These are phyloP conservation scores for Sebastes minor DNA, from an alignment of 2,797 vertebrate species.

Conservation along the genomic window DNA sequence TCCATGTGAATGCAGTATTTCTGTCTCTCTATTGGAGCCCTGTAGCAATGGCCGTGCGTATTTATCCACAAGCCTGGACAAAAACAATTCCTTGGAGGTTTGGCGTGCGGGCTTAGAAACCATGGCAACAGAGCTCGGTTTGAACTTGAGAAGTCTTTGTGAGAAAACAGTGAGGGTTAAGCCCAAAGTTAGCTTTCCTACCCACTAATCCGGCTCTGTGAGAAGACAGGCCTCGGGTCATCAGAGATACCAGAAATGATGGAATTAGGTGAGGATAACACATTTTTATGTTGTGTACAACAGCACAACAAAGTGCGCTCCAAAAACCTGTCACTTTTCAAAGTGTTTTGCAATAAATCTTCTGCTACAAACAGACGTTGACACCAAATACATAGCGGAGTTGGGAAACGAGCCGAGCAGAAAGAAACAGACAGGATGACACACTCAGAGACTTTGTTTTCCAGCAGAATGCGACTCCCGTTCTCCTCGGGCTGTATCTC, in stretches of 20 bases:
- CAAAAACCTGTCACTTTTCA: slow-evolving; percentile 48
- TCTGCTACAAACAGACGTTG: slow-evolving; percentile 48
- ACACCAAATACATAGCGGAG: slow-evolving; percentile 39
- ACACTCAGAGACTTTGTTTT: slow-evolving; percentile 58
- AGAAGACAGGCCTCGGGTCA: slow-evolving; percentile 49
- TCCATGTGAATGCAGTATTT: background rate
- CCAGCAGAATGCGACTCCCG: slow-evolving; percentile 28
- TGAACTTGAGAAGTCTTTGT: slow-evolving; percentile 60
- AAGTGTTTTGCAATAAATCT: slow-evolving; percentile 51
- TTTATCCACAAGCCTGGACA: slow-evolving; percentile 18
- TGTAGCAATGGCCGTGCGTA: background rate
- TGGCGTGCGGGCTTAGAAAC: slow-evolving; percentile 19
- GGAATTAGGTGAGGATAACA: slow-evolving; percentile 55
- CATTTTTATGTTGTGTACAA: slow-evolving; percentile 20
- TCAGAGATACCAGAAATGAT: slow-evolving; percentile 36
- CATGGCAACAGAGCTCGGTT: slow-evolving; percentile 28
- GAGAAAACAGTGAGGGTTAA: slow-evolving; percentile 45
- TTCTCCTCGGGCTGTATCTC: slow-evolving; percentile 60
- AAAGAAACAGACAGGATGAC: slow-evolving; percentile 63
- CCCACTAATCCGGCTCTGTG: slow-evolving; percentile 44
- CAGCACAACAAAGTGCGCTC: slow-evolving; percentile 27
- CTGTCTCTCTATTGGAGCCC: background rate
- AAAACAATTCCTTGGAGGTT: slow-evolving; percentile 16
- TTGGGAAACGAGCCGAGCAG: slow-evolving; percentile 57
- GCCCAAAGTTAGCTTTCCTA: slow-evolving; percentile 40